phyloP scores from a whole-genome alignment of 2,888 invertebrate species.

The Teleogryllus oceanicus region DNA sequence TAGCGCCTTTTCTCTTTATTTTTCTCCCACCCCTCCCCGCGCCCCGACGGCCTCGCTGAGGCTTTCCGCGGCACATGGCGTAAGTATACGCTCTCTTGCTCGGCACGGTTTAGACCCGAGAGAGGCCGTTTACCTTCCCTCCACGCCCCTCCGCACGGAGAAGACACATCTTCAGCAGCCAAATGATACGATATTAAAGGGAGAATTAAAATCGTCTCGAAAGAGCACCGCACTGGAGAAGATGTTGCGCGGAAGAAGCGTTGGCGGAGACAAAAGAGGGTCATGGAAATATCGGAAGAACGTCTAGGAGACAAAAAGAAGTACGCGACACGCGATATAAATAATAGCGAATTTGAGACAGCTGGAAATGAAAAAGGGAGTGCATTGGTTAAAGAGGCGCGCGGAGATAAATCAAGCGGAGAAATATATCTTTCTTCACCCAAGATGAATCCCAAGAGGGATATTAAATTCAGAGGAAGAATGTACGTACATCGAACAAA shows the following conservation, averaged over 20 bases:
- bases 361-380: constrained; percentile 18
- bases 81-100: too few species aligned
- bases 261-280: too few species aligned
- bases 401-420: neutral
- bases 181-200: neutral
- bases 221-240: neutral
- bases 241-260: too few species aligned
- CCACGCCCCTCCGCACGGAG: neutral
- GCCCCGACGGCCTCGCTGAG: neutral
- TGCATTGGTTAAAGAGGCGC: constrained; percentile 4
- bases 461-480: constrained; percentile 9
- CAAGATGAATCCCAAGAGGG: neutral
- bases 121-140: neutral
- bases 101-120: too few species aligned
- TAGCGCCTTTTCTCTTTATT: neutral
- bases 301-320: neutral
- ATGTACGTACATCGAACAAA: neutral
- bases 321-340: neutral
- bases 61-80: too few species aligned
- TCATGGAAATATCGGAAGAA: neutral
- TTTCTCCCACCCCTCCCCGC: neutral
- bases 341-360: constrained; percentile 9
- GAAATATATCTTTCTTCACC: constrained; percentile 7
- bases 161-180: neutral
- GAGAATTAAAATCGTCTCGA: neutral